These are phyloP conservation scores for Andrena bucephala DNA, from an alignment of 2,888 invertebrate genomes.

Conservation along the genomic window DNA sequence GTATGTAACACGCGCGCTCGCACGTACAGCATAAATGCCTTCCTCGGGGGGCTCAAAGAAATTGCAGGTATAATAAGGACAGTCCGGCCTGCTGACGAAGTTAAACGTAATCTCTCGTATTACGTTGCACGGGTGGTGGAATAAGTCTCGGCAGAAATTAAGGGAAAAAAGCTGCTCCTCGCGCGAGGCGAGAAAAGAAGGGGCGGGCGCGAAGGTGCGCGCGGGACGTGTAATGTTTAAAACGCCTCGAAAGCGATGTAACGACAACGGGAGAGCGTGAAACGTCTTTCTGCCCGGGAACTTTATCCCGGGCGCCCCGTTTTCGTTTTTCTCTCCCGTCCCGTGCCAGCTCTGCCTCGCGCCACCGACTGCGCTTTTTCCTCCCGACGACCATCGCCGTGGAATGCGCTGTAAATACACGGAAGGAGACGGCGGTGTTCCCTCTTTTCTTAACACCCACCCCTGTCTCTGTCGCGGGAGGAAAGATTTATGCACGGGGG, in stretches of 20 bases:
- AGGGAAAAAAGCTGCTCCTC: conserved; percentile 28
- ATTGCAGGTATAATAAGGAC: conserved; percentile 19
- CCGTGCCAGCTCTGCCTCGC: conserved; percentile 20
- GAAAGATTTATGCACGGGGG: conserved; percentile 53
- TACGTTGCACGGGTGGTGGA: conserved; percentile 29
- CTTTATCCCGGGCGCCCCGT: conserved; percentile 42
- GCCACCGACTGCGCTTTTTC: conserved; percentile 52
- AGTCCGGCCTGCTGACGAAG: conserved; percentile 26
- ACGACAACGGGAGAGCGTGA: conserved; percentile 47
- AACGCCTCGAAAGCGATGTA: conserved; percentile 57
- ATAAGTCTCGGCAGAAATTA: conserved; percentile 41
- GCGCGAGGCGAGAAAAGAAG: not conserved
- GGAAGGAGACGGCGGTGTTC: conserved; percentile 30
- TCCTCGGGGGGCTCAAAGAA: not conserved
- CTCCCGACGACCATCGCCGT: conserved; percentile 15
- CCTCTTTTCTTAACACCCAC: conserved; percentile 54
- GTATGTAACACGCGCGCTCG: not conserved
- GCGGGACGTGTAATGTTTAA: conserved; percentile 53
- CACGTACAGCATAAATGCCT: conserved; percentile 3
- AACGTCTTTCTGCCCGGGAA: conserved; percentile 46
- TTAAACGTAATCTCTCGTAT: conserved; percentile 45
- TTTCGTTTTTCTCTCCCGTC: conserved; percentile 38
- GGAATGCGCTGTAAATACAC: conserved; percentile 33
- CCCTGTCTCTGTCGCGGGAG: conserved; percentile 37
- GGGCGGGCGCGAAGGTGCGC: not conserved